Percentiles rank a stretch among this genome's conserved stretches.
These are phyloP conservation scores for Siniperca chuatsi DNA, from an alignment of 2,113 vertebrate species.

Conservation along the genomic window DNA sequence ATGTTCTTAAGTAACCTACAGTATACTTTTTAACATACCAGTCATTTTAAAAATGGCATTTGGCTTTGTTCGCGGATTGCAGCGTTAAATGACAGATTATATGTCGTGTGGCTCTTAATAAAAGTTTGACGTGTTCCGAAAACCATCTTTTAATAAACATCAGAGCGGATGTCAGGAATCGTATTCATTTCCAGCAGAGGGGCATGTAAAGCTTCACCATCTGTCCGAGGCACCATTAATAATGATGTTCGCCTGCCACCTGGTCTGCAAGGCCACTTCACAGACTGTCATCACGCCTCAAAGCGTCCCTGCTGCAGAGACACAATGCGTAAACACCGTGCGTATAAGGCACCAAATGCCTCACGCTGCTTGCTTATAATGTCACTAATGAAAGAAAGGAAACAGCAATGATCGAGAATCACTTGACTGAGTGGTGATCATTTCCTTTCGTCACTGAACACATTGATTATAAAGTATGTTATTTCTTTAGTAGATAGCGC, in stretches of 20 bases:
- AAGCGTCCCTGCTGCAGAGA: neutral
- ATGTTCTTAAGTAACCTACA: neutral
- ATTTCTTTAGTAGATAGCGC: neutral
- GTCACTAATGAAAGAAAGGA: neutral
- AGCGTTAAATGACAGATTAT: neutral
- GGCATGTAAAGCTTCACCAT: constrained; percentile 36
- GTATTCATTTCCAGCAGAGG: constrained; percentile 22
- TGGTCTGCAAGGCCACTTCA: constrained; percentile 20
- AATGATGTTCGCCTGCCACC: constrained; percentile 42
- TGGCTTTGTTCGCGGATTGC: neutral
- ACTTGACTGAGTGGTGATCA: neutral
- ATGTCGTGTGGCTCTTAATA: neutral
- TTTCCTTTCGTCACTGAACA: neutral
- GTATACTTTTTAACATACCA: neutral
- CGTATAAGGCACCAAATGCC: no score
- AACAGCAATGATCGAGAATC: neutral
- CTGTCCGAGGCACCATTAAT: constrained; percentile 41
- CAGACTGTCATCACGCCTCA: neutral
- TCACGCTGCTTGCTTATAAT: neutral
- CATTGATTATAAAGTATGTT: neutral
- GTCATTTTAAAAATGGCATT: neutral
- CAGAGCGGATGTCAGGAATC: constrained; percentile 2
- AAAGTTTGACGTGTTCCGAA: neutral
- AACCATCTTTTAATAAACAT: constrained; percentile 54
- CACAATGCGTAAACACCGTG: neutral